Conservation (phyloP, 2,113 vertebrate species). For the Patagioenas fasciata region DNA sequence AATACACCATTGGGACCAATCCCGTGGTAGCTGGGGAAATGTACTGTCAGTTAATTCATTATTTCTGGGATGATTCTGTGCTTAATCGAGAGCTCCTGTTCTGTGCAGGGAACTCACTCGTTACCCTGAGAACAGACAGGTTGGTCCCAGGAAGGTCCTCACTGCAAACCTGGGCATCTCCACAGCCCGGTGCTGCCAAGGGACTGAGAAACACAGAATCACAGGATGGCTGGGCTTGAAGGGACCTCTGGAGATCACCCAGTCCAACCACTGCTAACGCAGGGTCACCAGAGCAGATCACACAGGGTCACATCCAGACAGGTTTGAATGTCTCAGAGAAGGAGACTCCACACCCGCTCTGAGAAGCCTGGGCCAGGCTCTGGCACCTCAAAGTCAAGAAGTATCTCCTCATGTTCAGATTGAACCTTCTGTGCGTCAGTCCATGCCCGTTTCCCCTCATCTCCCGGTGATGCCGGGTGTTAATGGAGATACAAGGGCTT, state of each 20-base stretch:
- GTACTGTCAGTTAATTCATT: slow-evolving; percentile 43
- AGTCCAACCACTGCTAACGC: too few relatives aligned
- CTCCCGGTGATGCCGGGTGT: background rate
- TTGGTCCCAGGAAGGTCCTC: background rate
- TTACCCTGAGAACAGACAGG: slow-evolving; percentile 2
- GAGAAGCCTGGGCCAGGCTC: too few relatives aligned
- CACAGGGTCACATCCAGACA: too few relatives aligned
- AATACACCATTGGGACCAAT: slow-evolving; percentile 49
- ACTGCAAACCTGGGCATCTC: background rate
- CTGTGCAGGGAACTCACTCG: slow-evolving; percentile 2
- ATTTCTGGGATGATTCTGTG: background rate
- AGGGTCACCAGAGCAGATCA: too few relatives aligned
- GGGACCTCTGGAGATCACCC: too few relatives aligned
- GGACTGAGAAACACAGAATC: background rate
- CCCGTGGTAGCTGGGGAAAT: slow-evolving; percentile 12
- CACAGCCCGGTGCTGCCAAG: background rate
- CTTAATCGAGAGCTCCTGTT: slow-evolving; percentile 41
- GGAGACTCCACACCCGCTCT: too few relatives aligned
- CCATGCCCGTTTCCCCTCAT: too few relatives aligned
- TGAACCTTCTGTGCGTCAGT: too few relatives aligned
- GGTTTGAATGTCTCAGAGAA: too few relatives aligned
- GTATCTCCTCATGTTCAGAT: too few relatives aligned
- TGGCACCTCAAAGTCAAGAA: too few relatives aligned
- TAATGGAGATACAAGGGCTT: background rate
- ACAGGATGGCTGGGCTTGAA: too few relatives aligned